Conservation (phyloP, 2,888 invertebrate genomes). For the Scaptomyza tumidula region DNA sequence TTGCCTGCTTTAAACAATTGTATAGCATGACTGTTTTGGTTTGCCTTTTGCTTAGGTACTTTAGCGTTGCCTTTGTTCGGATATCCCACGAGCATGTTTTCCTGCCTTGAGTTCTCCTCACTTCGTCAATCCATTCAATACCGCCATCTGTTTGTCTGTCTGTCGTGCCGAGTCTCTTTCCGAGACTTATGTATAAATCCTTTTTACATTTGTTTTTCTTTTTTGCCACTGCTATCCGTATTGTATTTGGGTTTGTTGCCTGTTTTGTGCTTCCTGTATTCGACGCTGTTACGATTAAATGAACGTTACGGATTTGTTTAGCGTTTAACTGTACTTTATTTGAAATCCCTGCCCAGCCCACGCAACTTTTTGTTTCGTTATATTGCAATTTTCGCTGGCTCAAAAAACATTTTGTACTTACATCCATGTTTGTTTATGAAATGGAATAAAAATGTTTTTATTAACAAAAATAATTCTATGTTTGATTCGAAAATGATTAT, state of each 20-base stretch:
- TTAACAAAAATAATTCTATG: neutral
- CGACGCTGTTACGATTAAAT: slow-evolving; percentile 53
- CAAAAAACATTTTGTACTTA: slow-evolving; percentile 1
- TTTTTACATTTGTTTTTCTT: slow-evolving; percentile 59
- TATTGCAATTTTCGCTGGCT: slow-evolving; percentile 1
- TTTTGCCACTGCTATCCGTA: slow-evolving; percentile 27
- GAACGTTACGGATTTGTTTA: slow-evolving; percentile 60
- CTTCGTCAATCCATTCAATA: neutral
- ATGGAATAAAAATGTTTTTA: slow-evolving; percentile 1
- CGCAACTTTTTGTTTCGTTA: neutral
- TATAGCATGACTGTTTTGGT: slow-evolving; percentile 39
- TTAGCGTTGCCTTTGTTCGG: slow-evolving; percentile 34
- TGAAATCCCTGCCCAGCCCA: neutral
- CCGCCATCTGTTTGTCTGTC: slow-evolving; percentile 8
- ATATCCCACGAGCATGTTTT: slow-evolving; percentile 36
- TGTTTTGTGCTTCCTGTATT: slow-evolving; percentile 23
- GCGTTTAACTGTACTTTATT: slow-evolving; percentile 50
- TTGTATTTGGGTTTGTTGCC: slow-evolving; percentile 46
- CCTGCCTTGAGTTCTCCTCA: neutral
- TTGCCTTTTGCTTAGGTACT: slow-evolving; percentile 34
- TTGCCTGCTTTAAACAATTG: slow-evolving; percentile 70
- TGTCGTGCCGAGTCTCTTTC: slow-evolving; percentile 1
- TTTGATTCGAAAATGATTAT: neutral
- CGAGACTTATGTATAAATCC: slow-evolving; percentile 55
- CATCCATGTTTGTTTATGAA: slow-evolving; percentile 11